These are phyloP conservation scores for Rostratula benghalensis DNA, from an alignment of 2,113 vertebrate genomes.

Conservation along the genomic window DNA sequence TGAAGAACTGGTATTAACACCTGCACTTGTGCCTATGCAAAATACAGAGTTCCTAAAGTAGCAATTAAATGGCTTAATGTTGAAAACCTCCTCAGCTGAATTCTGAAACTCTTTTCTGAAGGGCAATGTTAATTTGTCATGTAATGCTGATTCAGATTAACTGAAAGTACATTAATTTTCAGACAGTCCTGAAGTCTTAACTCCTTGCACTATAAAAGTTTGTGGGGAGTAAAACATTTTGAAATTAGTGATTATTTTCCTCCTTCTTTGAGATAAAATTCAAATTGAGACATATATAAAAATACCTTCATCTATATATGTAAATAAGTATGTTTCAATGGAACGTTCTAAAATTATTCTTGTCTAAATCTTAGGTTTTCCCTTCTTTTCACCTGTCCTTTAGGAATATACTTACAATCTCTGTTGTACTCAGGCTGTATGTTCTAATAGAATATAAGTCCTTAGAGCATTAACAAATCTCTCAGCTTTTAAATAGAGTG, in stretches of 20 bases:
- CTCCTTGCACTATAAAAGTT: slow-evolving; percentile 4
- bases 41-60: slow-evolving; percentile 53
- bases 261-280: neutral
- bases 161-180: slow-evolving; percentile 54
- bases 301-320: neutral
- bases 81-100: slow-evolving; percentile 47
- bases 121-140: slow-evolving; percentile 57
- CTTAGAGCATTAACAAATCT: slow-evolving; percentile 73
- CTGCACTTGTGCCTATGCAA: slow-evolving; percentile 22
- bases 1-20: slow-evolving; percentile 56
- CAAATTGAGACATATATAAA: neutral
- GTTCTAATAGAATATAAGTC: slow-evolving; percentile 58
- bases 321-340: neutral
- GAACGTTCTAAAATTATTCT: neutral
- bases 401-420: neutral
- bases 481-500: slow-evolving; percentile 68
- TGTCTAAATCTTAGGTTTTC: neutral
- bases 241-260: neutral
- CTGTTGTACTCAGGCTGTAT: neutral
- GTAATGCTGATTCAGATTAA: slow-evolving; percentile 38
- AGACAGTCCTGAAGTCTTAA: slow-evolving; percentile 12
- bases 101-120: slow-evolving; percentile 62
- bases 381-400: neutral
- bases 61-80: slow-evolving; percentile 65
- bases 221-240: neutral